Base-by-base conservation (phyloP, 2,888 invertebrate species). In the Proisotoma minuta region DNA sequence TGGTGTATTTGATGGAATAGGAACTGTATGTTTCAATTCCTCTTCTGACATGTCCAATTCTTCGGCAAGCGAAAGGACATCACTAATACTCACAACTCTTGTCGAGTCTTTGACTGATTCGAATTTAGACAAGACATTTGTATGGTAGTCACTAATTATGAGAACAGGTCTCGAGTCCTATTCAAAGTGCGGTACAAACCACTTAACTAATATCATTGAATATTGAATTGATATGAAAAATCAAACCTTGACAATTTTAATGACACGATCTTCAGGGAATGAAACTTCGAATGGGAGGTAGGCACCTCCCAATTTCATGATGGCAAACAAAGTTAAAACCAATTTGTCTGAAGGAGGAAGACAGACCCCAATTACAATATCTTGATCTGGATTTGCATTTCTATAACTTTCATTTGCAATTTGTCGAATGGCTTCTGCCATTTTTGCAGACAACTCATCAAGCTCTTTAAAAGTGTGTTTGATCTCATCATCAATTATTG, bases 241-340 rank as follows among this genome's bases (percentile, higher is more conserved):
- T 34, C 34, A 34, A 34, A 47, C 47, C 22, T 82, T 79, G 15
- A 91, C 76, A 58, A 92, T 91, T 74, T 91, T 89, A 22, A 84
- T 82, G 49, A 91, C 83, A 70, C 92, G 82, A 1, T 84, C 82
- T 26, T 82, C 82, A 0, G 92, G 91, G 74, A 84, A 85, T 59
- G 80, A 79, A 0, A 85, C 84, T 76, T 91, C 91, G 74, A 93
- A 81, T 0, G 93, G 92, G 57, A 92, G 80, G 78, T 93, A 93
- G 0, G 91, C 88, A 18, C 87, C 88, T 0, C 92, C 91, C 0
- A 87, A 82, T 78, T 91, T 91, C 84, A 89, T 85, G 56, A 87
- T 84, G 0, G 88, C 85, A 65, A 92, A 77, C 22, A 93, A 78
- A 0, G 85, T 79, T 28, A 84, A 80, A 8, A 91, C 82, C 60